Conservation (phyloP, 1,140 invertebrate species). For the Teleopsis dalmanni region DNA sequence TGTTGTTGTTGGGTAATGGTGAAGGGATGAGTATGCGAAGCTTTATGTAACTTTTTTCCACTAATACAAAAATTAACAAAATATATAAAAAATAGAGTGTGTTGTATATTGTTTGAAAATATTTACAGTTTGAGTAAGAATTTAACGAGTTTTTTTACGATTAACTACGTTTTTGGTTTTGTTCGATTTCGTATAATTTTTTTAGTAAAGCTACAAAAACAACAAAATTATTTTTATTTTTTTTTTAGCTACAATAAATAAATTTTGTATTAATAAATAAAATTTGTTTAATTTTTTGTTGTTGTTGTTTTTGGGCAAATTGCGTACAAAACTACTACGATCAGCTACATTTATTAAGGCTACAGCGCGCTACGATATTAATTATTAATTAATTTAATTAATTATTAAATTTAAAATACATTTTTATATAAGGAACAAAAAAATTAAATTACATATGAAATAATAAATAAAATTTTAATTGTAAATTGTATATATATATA, state of each 20-base stretch:
- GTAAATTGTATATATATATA: not conserved
- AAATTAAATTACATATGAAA: not conserved
- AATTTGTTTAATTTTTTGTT: slow-evolving; percentile 3
- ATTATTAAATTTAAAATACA: not conserved
- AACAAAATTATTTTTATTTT: not conserved
- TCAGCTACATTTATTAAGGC: slow-evolving; percentile 2
- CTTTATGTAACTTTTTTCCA: slow-evolving; percentile 18
- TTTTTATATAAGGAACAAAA: not conserved
- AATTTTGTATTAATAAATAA: not conserved
- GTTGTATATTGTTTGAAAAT: not conserved
- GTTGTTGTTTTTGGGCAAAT: not conserved
- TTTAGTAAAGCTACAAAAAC: slow-evolving; percentile 8
- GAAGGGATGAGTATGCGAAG: slow-evolving; percentile 40
- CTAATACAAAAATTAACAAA: slow-evolving; percentile 6
- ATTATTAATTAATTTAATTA: slow-evolving; percentile 5
- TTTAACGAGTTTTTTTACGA: slow-evolving; percentile 2
- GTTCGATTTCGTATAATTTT: slow-evolving; percentile 4
- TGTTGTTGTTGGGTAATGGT: slow-evolving; percentile 16
- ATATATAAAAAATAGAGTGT: slow-evolving; percentile 19
- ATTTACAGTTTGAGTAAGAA: slow-evolving; percentile 10
- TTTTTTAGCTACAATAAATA: not conserved
- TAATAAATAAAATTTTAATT: not conserved
- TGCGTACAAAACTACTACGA: too few species aligned
- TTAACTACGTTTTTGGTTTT: slow-evolving; percentile 1
- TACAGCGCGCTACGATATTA: slow-evolving; percentile 4